Evolutionary conservation across 2,113 vertebrate genomes (phyloP), one percentile per base, ranked within the genome.

Genomic region (Coregonus clupeaformis): DNA sequence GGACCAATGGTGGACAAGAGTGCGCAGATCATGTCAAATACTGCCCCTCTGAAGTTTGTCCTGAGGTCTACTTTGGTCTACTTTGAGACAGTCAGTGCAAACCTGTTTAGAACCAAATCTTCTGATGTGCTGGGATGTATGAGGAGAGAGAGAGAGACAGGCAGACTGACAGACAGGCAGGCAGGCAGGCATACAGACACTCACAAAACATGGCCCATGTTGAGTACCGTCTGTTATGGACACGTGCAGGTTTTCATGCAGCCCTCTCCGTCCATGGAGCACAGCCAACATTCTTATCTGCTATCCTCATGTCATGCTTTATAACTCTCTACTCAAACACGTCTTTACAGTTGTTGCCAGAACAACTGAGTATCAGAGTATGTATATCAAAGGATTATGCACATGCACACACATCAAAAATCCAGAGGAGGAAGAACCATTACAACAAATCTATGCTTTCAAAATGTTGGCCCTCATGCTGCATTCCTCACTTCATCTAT

Each of bases 271-370:
- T 47, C 65, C n/a, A 69, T 84, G 84, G 80, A 74, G 6, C 22
- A 30, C 22, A 12, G 82, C 86, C 84, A 85, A 70, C 60, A 71
- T 67, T 78, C 68, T 77, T 65, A 78, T 85, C 72, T 76, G 75
- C 76, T 77, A 68, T 79, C 59, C 76, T 72, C 76, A 81, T 73
- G 65, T 79, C 66, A 47, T 62, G 71, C 60, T 72, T 76, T 76
- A 73, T 75, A 80, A 87, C 70, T 22, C 5, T 18, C 9, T 29
- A 69, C 60, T 77, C 77, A 80, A 83, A 80, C 73, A 78, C 68
- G 47, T 82, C 69, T 73, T 32, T 80, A 83, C 69, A 71, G 30
- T 49, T 68, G 0, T 65, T 76, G 64, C 30, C 70, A 77, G 47
- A 75, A 79, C 75, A 85, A 77, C 69, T 72, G 74, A n/a, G 45